These are phyloP conservation scores for Leucosticte australis DNA, from an alignment of 2,113 vertebrate genomes.

Conservation along the genomic window DNA sequence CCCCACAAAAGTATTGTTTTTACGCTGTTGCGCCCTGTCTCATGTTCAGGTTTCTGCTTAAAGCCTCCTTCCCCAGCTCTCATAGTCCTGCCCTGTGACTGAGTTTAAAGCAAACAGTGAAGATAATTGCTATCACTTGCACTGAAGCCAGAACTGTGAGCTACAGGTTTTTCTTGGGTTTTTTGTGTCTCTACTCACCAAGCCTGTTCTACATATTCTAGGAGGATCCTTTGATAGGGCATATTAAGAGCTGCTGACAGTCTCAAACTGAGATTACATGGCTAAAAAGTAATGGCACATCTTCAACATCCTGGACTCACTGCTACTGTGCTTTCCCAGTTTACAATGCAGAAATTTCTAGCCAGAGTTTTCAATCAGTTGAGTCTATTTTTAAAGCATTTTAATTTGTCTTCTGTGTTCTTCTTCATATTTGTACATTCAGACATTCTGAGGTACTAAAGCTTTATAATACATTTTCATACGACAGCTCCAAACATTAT, in stretches of 20 bases:
- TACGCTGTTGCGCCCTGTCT: neutral
- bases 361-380: neutral
- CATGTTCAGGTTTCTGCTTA: neutral
- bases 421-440: neutral
- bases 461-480: neutral
- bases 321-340: neutral
- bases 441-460: neutral
- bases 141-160: neutral
- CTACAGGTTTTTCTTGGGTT: neutral
- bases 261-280: neutral
- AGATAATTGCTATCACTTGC: neutral
- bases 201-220: neutral
- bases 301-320: neutral
- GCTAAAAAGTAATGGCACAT: neutral
- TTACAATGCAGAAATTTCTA: neutral
- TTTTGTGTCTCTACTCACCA: neutral
- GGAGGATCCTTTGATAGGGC: neutral
- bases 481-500: neutral
- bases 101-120: neutral
- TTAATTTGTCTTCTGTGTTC: neutral
- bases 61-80: neutral
- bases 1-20: neutral
- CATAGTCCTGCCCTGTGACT: neutral
- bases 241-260: conserved; percentile 28
- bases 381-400: neutral